Percentiles rank a stretch among this genome's conserved stretches.
phyloP scores from a whole-genome alignment of 2,888 invertebrate genomes.

The Cataglyphis albicans region DNA sequence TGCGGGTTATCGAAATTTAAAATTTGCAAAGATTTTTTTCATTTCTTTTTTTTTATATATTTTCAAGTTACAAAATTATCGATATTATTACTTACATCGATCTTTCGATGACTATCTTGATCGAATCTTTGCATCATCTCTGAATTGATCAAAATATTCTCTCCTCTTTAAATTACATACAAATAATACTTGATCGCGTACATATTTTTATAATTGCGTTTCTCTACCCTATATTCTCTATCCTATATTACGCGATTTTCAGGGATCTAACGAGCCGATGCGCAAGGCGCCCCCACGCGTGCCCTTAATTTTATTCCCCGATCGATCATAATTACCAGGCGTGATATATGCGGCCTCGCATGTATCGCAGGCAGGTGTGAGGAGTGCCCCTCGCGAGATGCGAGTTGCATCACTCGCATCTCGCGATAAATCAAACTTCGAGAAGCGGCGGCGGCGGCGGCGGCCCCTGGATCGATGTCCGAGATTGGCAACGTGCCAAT shows the following conservation, averaged over 20 bases:
- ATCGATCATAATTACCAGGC: slow-evolving; percentile 61
- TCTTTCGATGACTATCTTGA: neutral
- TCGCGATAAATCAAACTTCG: slow-evolving; percentile 72
- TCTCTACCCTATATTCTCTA: too few species aligned
- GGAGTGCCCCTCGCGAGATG: slow-evolving; percentile 40
- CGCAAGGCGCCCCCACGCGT: slow-evolving; percentile 21
- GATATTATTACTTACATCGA: neutral
- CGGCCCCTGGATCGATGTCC: slow-evolving; percentile 71
- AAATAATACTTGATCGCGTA: too few species aligned
- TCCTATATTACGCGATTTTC: slow-evolving; percentile 16
- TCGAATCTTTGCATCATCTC: neutral
- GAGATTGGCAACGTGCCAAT: slow-evolving; percentile 79
- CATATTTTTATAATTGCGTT: slow-evolving; percentile 18
- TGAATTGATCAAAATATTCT: neutral
- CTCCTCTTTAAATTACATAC: neutral
- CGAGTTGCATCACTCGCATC: slow-evolving; percentile 66
- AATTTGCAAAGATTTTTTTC: neutral
- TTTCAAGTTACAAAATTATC: neutral
- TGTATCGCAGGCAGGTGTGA: slow-evolving; percentile 67
- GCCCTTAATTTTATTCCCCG: slow-evolving; percentile 45
- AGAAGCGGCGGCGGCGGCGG: slow-evolving; percentile 42
- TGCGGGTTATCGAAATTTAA: slow-evolving; percentile 49
- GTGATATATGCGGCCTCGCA: slow-evolving; percentile 41
- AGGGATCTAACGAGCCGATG: slow-evolving; percentile 36
- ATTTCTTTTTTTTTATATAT: slow-evolving; percentile 29